Conservation (phyloP, 1,140 invertebrate genomes). For the Agraylea sexmaculata region DNA sequence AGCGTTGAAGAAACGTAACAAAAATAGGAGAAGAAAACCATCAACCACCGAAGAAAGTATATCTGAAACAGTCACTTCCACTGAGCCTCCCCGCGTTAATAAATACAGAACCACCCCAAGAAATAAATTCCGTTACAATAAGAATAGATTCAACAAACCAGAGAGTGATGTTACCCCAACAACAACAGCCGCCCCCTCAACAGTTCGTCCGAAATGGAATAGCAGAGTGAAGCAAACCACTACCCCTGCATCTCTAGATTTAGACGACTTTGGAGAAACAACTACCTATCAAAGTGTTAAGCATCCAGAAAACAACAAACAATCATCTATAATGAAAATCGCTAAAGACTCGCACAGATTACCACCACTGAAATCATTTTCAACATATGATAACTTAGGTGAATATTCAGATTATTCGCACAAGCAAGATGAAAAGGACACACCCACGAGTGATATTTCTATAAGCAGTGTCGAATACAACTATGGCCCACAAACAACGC, state of each 20-base stretch:
- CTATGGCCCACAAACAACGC: slow-evolving; percentile 16
- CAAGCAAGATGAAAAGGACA: slow-evolving; percentile 41
- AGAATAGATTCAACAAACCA: slow-evolving; percentile 29
- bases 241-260: slow-evolving; percentile 26
- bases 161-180: slow-evolving; percentile 34
- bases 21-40: slow-evolving; percentile 34
- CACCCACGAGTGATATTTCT: slow-evolving; percentile 36
- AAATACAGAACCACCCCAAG: slow-evolving; percentile 22
- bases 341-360: slow-evolving; percentile 24
- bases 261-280: slow-evolving; percentile 29
- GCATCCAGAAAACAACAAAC: slow-evolving; percentile 24
- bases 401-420: slow-evolving; percentile 36
- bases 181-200: slow-evolving; percentile 31
- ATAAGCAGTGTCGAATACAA: slow-evolving; percentile 23
- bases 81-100: slow-evolving; percentile 11
- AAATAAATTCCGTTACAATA: slow-evolving; percentile 26
- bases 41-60: slow-evolving; percentile 10
- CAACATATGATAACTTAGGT: slow-evolving; percentile 25
- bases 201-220: slow-evolving; percentile 22
- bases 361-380: slow-evolving; percentile 23
- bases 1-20: slow-evolving; percentile 32
- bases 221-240: slow-evolving; percentile 32
- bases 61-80: slow-evolving; percentile 3
- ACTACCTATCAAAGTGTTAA: slow-evolving; percentile 23
- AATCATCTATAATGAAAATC: slow-evolving; percentile 41